A percentile compares a stretch with the other conserved stretches of the same genome.
phyloP scores from a whole-genome alignment of 2,888 invertebrate genomes.

The Chalcosyrphus nemorum region DNA sequence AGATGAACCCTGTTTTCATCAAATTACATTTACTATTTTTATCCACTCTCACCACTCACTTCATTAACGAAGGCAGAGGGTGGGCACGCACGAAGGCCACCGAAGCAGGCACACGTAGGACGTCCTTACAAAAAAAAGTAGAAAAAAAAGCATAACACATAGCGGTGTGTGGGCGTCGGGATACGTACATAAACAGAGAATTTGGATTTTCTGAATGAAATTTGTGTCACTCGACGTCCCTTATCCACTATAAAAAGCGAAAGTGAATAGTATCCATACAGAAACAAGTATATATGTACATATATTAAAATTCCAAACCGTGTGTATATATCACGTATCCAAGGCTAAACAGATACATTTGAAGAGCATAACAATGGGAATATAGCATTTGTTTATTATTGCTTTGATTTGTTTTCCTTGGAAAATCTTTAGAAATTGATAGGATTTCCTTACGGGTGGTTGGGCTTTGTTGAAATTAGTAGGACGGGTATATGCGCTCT shows the following conservation, averaged over 20 bases:
- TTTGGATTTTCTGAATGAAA: conserved; percentile 61
- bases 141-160: conserved; percentile 1
- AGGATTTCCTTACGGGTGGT: conserved; percentile 3
- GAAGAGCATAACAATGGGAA: neutral
- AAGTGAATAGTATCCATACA: conserved; percentile 37
- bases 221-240: conserved; percentile 31
- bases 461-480: neutral
- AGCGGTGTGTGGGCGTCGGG: conserved; percentile 10
- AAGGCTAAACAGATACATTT: conserved; percentile 10
- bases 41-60: neutral
- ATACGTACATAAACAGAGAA: neutral
- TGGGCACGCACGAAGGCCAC: conserved; percentile 1
- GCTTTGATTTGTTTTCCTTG: conserved; percentile 25
- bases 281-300: too few relatives aligned
- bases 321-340: neutral
- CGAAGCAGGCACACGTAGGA: neutral
- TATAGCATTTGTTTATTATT: conserved; percentile 16
- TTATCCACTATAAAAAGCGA: conserved; percentile 27
- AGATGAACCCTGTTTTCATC: neutral
- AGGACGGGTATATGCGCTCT: too few relatives aligned
- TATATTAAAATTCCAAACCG: neutral
- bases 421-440: conserved; percentile 7
- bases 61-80: neutral
- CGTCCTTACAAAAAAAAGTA: neutral
- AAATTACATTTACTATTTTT: conserved; percentile 21